phyloP scores from a whole-genome alignment of 92 coral and sea anemone genomes.

The Isaurus tuberculatus region DNA sequence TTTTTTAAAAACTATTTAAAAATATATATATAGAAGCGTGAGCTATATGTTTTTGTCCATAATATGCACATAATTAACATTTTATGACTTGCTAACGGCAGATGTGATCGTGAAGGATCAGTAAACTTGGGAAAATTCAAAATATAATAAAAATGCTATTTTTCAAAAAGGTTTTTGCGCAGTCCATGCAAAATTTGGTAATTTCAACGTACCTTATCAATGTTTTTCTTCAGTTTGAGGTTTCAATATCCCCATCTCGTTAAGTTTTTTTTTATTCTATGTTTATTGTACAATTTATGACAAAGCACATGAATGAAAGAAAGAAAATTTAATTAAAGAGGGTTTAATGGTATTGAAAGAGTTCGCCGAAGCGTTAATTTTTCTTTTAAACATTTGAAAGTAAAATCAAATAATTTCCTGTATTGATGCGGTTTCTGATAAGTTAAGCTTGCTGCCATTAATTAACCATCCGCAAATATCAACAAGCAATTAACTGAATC shows the following conservation, averaged over 20 bases:
- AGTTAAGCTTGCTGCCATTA: neutral
- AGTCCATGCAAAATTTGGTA: no score
- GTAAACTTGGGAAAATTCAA: no score
- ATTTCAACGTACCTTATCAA: no score
- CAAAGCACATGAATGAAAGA: neutral
- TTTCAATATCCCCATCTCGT: neutral
- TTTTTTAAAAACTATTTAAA: no score
- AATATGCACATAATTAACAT: no score
- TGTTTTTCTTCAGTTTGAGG: no score
- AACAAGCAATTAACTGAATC: neutral
- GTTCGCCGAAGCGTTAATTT: neutral
- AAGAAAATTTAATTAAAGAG: neutral
- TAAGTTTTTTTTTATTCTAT: neutral
- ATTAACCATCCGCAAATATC: neutral
- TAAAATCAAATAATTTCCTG: neutral
- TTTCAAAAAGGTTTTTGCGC: no score
- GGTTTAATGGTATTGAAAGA: neutral
- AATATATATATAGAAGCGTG: no score
- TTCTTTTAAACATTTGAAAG: neutral
- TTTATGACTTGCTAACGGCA: no score
- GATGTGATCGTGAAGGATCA: no score
- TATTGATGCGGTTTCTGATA: neutral
- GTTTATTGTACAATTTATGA: neutral
- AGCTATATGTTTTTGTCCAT: no score
- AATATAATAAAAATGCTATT: no score